phyloP scores from a whole-genome alignment of 2,113 vertebrate genomes.

The Peromyscus leucopus region DNA sequence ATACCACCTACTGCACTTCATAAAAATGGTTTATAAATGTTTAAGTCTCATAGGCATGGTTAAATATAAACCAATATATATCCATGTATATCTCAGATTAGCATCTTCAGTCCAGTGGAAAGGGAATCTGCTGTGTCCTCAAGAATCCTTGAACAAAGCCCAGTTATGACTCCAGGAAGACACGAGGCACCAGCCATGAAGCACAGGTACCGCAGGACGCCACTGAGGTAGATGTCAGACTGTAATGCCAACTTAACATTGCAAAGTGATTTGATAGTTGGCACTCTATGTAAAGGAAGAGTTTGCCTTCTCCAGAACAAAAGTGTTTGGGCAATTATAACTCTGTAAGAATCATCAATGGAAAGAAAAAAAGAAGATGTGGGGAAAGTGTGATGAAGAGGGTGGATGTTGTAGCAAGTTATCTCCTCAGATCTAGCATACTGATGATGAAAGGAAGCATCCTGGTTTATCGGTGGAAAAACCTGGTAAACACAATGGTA shows the following conservation, averaged over 20 bases:
- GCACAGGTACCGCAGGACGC: slow-evolving; percentile 12
- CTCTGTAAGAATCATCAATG: slow-evolving; percentile 12
- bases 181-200: slow-evolving; percentile 1
- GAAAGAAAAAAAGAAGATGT: background rate
- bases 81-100: background rate
- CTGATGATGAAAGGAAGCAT: slow-evolving; percentile 23
- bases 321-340: background rate
- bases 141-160: slow-evolving; percentile 41
- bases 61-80: background rate
- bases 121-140: background rate
- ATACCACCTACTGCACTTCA: background rate
- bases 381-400: slow-evolving; percentile 28
- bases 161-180: slow-evolving; percentile 40
- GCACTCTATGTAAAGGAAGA: slow-evolving; percentile 1
- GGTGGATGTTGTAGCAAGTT: background rate
- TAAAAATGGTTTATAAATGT: background rate
- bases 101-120: background rate
- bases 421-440: slow-evolving; percentile 12
- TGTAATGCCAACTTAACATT: slow-evolving; percentile 12
- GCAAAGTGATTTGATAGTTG: slow-evolving; percentile 45
- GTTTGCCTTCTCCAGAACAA: slow-evolving; percentile 1
- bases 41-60: background rate
- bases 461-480: slow-evolving; percentile 27
- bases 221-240: background rate
- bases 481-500: background rate